Conservation (phyloP, 92 coral and sea anemone genomes). For the Epizoanthus fatuus region DNA sequence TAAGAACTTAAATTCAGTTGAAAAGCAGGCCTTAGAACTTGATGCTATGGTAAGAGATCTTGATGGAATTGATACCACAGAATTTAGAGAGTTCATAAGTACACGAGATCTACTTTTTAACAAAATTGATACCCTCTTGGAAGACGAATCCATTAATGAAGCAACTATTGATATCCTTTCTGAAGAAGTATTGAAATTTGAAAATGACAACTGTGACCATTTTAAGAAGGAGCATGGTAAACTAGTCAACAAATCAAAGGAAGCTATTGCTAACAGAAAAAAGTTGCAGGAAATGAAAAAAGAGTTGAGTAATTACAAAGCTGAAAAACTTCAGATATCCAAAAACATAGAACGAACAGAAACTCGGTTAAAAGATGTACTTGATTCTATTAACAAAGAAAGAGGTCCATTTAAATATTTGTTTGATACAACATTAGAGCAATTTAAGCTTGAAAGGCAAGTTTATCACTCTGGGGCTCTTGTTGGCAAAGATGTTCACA, state of each 20-base stretch:
- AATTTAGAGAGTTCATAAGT: not conserved
- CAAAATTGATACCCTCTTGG: not conserved
- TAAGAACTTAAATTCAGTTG: slow-evolving; percentile 4
- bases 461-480: slow-evolving; percentile 14
- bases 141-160: not conserved
- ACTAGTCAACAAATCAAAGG: not conserved
- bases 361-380: not conserved
- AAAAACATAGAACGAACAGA: not conserved
- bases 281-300: not conserved
- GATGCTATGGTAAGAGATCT: not conserved
- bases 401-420: not conserved
- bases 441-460: slow-evolving; percentile 1
- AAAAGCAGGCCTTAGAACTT: not conserved
- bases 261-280: not conserved
- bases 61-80: not conserved
- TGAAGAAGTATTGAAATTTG: not conserved
- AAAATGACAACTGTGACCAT: not conserved
- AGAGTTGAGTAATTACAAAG: not conserved
- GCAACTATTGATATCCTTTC: slow-evolving; percentile 2
- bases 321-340: not conserved
- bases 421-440: not conserved
- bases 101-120: not conserved
- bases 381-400: not conserved
- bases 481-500: slow-evolving; percentile 8
- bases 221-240: not conserved